A percentile compares a stretch with the other conserved stretches of the same genome.
Evolutionary conservation across 2,113 vertebrate species (phyloP).

Genomic region (Odobenus rosmarus): DNA sequence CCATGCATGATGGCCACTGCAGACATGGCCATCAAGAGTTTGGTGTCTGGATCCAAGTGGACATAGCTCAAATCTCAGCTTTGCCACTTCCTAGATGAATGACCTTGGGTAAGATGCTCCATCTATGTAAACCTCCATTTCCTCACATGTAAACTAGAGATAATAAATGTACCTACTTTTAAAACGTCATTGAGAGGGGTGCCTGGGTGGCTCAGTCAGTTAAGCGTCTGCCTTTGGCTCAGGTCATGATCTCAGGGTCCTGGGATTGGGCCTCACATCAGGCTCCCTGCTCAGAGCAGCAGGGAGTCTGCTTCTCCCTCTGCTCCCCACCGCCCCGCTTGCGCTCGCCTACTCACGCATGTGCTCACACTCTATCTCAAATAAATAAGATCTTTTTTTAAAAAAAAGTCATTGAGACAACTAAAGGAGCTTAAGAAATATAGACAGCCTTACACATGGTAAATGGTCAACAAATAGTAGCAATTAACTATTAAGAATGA

Average conservation of each 20-base stretch:
- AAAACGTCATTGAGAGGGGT: not conserved
- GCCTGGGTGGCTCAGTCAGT: too few species aligned
- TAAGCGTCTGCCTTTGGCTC: too few species aligned
- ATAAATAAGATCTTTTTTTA: too few species aligned
- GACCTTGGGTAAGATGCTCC: not conserved
- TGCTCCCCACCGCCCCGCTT: fast-evolving
- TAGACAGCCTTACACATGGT: not conserved
- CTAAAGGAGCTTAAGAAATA: not conserved
- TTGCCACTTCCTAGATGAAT: not conserved
- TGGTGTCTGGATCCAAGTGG: not conserved
- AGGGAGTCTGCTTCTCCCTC: too few species aligned
- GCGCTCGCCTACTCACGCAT: too few species aligned
- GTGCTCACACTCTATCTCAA: too few species aligned
- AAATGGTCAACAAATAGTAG: not conserved
- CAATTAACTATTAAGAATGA: not conserved
- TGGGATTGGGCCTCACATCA: too few species aligned
- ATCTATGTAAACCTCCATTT: not conserved
- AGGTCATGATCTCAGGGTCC: too few species aligned
- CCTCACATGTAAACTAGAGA: not conserved
- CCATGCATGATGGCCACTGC: not conserved
- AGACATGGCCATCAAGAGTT: not conserved
- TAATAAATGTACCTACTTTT: not conserved
- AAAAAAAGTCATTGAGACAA: not conserved
- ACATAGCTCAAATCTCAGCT: not conserved
- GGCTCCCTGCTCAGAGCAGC: too few species aligned